Conservation (phyloP, 2,113 vertebrate species). For the Chaetops frenatus region DNA sequence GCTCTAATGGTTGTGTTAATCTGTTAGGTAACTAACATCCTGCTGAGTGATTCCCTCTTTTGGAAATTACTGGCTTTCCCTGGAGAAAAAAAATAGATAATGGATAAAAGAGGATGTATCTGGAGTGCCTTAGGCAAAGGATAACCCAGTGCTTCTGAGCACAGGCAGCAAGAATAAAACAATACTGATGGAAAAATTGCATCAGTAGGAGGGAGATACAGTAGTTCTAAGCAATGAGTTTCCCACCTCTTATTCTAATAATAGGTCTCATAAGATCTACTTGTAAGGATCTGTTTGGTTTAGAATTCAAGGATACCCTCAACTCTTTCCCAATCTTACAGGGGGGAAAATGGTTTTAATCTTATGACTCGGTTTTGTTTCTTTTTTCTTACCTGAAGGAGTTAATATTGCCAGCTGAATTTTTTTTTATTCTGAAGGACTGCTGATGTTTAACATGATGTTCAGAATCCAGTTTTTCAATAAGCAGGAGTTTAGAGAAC, state of each 20-base stretch:
- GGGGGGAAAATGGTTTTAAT: fast-evolving
- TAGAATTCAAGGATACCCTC: neutral
- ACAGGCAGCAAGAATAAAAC: neutral
- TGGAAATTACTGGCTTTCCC: neutral
- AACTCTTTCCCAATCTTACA: neutral
- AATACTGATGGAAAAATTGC: neutral
- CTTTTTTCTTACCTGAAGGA: neutral
- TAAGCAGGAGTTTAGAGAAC: neutral
- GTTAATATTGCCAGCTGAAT: neutral
- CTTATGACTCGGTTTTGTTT: neutral
- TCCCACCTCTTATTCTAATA: neutral
- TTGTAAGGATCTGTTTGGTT: neutral
- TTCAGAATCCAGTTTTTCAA: neutral
- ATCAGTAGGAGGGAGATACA: neutral
- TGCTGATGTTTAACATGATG: neutral
- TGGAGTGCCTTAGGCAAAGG: neutral
- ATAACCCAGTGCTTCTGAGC: neutral
- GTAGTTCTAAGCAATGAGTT: neutral
- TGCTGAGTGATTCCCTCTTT: neutral
- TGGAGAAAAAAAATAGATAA: neutral
- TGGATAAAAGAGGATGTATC: neutral
- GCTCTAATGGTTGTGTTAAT: neutral
- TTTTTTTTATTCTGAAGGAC: neutral
- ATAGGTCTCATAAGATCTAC: neutral
- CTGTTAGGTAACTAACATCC: neutral